These are phyloP conservation scores for Agelastica alni DNA, from an alignment of 2,888 invertebrate genomes.

Conservation along the genomic window DNA sequence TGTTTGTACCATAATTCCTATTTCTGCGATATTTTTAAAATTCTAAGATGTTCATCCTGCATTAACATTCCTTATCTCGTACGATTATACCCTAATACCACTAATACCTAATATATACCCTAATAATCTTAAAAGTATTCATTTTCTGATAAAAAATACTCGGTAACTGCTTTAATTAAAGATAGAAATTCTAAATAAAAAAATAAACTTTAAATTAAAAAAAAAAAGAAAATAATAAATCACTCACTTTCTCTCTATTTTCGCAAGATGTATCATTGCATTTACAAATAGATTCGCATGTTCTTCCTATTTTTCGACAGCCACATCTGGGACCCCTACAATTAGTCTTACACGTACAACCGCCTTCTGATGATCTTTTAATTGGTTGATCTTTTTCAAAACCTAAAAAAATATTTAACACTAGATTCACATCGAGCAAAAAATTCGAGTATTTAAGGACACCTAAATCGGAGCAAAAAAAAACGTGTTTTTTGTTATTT, in stretches of 20 bases:
- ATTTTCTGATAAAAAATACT: too few species aligned
- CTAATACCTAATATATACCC: too few species aligned
- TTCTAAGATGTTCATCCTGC: too few species aligned
- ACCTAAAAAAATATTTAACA: slow-evolving; percentile 22
- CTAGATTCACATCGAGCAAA: too few species aligned
- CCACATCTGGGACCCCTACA: slow-evolving; percentile 65
- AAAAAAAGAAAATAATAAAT: slow-evolving; percentile 2
- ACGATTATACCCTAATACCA: too few species aligned
- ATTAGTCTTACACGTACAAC: slow-evolving; percentile 65
- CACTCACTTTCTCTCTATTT: slow-evolving; percentile 42
- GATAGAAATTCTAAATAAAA: neutral
- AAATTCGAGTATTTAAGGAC: too few species aligned
- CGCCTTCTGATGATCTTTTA: slow-evolving; percentile 64
- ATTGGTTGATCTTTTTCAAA: slow-evolving; percentile 12
- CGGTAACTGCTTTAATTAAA: neutral
- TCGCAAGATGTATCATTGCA: slow-evolving; percentile 59
- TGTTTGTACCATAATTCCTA: too few species aligned
- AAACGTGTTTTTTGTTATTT: too few species aligned
- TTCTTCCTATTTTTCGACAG: slow-evolving; percentile 60
- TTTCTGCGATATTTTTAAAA: too few species aligned
- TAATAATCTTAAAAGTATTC: too few species aligned
- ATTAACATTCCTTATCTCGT: too few species aligned
- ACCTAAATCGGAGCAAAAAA: too few species aligned
- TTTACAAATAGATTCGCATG: slow-evolving; percentile 60
- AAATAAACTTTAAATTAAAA: neutral